A percentile compares a stretch with the other conserved stretches of the same genome.
Evolutionary conservation across 2,797 vertebrate genomes (phyloP).

Genomic region (Lutjanus campechanus): DNA sequence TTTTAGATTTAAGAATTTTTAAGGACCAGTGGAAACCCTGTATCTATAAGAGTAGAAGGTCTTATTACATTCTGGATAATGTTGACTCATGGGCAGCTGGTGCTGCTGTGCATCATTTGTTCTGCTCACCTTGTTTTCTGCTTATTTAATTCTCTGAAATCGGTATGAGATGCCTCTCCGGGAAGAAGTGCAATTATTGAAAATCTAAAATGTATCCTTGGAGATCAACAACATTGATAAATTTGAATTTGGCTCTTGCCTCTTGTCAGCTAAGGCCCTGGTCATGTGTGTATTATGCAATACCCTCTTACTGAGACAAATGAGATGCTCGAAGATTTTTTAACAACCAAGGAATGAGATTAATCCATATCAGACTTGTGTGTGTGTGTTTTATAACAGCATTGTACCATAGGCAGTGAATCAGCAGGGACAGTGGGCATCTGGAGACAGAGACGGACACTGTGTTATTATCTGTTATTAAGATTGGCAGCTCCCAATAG

Average conservation of each 20-base stretch:
- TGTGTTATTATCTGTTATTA: slow-evolving; percentile 71
- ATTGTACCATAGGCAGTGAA: slow-evolving; percentile 47
- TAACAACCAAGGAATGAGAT: slow-evolving; percentile 38
- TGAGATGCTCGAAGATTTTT: slow-evolving; percentile 15
- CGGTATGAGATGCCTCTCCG: slow-evolving; percentile 39
- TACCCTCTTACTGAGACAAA: slow-evolving; percentile 38
- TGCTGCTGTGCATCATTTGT: slow-evolving; percentile 30
- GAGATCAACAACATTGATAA: slow-evolving; percentile 53
- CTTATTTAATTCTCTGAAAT: slow-evolving; percentile 54
- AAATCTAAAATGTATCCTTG: slow-evolving; percentile 47
- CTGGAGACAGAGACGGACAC: slow-evolving; percentile 62
- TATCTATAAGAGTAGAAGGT: neutral
- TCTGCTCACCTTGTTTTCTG: slow-evolving; percentile 46
- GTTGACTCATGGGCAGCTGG: slow-evolving; percentile 7
- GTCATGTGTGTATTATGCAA: slow-evolving; percentile 54
- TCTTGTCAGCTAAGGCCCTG: slow-evolving; percentile 25
- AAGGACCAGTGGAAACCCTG: no score
- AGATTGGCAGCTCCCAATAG: slow-evolving; percentile 67
- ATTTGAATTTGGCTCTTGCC: slow-evolving; percentile 35
- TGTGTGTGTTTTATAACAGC: slow-evolving; percentile 44
- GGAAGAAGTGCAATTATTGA: slow-evolving; percentile 53
- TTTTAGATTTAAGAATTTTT: no score
- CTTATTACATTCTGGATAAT: slow-evolving; percentile 12
- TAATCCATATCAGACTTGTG: slow-evolving; percentile 47
- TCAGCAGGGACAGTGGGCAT: slow-evolving; percentile 59